These are phyloP conservation scores for Sebastes oblongus DNA, from an alignment of 2,797 vertebrate genomes.

Conservation along the genomic window DNA sequence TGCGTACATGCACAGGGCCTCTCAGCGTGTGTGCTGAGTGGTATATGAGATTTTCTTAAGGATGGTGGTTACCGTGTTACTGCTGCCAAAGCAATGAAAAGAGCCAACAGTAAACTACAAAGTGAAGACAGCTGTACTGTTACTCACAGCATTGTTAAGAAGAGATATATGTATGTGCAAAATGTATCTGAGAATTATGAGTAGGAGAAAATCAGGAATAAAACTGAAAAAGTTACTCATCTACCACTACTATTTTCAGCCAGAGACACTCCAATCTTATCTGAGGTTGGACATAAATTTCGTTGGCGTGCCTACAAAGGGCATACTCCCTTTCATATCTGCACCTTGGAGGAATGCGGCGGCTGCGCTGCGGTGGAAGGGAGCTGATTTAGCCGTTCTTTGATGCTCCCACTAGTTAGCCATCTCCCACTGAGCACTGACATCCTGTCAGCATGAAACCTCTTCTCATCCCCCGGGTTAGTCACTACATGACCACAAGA, in stretches of 20 bases:
- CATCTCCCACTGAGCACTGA: constrained; percentile 75
- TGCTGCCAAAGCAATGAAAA: constrained; percentile 70
- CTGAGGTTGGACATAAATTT: neutral
- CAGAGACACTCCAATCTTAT: neutral
- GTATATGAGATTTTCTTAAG: constrained; percentile 62
- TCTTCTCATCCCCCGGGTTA: constrained; percentile 74
- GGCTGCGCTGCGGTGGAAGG: constrained; percentile 56
- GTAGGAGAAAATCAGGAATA: neutral
- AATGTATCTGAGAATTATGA: neutral
- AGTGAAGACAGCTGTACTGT: constrained; percentile 74
- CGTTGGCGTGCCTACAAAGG: constrained; percentile 28
- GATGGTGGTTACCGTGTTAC: constrained; percentile 58
- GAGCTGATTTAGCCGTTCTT: constrained; percentile 75
- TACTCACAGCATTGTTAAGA: constrained; percentile 20
- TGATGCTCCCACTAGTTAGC: constrained; percentile 79
- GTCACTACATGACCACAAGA: constrained; percentile 79
- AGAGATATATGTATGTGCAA: neutral
- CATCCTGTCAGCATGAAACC: constrained; percentile 80
- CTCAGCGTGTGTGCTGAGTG: constrained; percentile 57
- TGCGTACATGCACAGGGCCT: constrained; percentile 20
- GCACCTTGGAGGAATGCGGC: constrained; percentile 70
- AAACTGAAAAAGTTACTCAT: neutral
- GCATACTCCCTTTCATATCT: constrained; percentile 51
- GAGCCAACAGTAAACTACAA: constrained; percentile 61
- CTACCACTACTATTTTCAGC: neutral